Evolutionary conservation across 2,888 invertebrate genomes (phyloP), one percentile per base, ranked within the genome.

Genomic region (Ernsta delagoae): DNA sequence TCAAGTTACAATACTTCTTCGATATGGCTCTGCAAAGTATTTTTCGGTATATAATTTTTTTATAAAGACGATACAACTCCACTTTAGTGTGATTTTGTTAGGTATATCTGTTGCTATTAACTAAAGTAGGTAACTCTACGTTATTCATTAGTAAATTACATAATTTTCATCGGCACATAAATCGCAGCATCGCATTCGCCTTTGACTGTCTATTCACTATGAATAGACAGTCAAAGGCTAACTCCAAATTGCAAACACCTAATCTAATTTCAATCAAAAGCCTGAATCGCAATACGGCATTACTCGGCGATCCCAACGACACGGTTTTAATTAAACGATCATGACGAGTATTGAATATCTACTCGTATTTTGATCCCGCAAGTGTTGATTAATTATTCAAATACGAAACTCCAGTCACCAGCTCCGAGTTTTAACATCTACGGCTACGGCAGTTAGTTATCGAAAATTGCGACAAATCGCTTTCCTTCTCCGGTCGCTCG

Each of bases 321-420:
- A 83, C 83, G 75, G 76, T 74, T 78, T 77, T 82, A 85, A 86
- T 87, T 85, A 84, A 84, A 83, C 75, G 53, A 45, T 72, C 74
- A 74, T 76, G 75, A 70, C 71, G 73, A 78, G 79, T 81, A 83
- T 83, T 81, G 80, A 81, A 82, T 81, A 75, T 79, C 75, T 78
- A 43, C 43, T 43, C 4, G 43, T 11, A 76, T 79, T 70, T 50
- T 65, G 60, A 70, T 48, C 50, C 54, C 70, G 64, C 70, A 70
- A 62, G 61, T 68, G 63, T 68, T 70, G 48, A 70, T 61, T 70
- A 70, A 71, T 72, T 70, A 72, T 70, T 69, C 65, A 59, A 57
- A 68, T 59, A 65, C 53, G 59, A 65, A 68, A 45, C 48, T 54
- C 11, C 60, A 67, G 31, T 54, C 57, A 61, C 34, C 48, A 54